Conservation (phyloP, 2,113 vertebrate genomes). For the Thalassarche chlororhynchos region DNA sequence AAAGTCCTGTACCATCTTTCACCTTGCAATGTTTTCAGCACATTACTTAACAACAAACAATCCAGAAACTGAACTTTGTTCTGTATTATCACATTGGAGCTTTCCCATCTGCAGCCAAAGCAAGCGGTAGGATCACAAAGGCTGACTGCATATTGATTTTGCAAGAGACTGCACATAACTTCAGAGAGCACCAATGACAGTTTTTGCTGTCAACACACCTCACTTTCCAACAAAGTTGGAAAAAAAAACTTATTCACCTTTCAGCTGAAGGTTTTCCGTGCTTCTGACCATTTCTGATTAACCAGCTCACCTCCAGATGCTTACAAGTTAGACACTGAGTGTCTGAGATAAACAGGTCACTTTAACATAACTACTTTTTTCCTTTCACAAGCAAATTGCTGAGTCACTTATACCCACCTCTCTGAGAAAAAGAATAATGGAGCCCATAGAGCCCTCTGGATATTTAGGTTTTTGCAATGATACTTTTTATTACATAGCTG, state of each 20-base stretch:
- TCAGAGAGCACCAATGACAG: neutral
- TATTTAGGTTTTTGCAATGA: neutral
- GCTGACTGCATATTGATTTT: conserved; percentile 9
- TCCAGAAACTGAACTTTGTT: neutral
- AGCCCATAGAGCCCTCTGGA: neutral
- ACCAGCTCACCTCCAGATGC: neutral
- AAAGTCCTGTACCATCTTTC: neutral
- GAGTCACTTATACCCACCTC: neutral
- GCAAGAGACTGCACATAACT: neutral
- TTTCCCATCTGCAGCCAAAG: conserved; percentile 2
- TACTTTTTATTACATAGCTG: neutral
- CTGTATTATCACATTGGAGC: neutral
- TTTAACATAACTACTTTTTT: neutral
- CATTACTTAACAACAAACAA: neutral
- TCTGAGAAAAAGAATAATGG: neutral
- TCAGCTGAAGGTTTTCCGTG: neutral
- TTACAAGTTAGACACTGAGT: neutral
- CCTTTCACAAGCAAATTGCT: neutral
- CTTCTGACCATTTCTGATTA: conserved; percentile 31
- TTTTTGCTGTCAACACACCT: neutral
- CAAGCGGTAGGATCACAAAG: neutral
- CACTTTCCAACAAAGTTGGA: neutral
- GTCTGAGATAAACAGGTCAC: neutral
- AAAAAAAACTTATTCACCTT: neutral
- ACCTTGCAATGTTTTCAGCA: neutral